These are phyloP conservation scores for Caenorhabditis sp. DNA, from an alignment of 2,888 invertebrate genomes.

Conservation along the genomic window DNA sequence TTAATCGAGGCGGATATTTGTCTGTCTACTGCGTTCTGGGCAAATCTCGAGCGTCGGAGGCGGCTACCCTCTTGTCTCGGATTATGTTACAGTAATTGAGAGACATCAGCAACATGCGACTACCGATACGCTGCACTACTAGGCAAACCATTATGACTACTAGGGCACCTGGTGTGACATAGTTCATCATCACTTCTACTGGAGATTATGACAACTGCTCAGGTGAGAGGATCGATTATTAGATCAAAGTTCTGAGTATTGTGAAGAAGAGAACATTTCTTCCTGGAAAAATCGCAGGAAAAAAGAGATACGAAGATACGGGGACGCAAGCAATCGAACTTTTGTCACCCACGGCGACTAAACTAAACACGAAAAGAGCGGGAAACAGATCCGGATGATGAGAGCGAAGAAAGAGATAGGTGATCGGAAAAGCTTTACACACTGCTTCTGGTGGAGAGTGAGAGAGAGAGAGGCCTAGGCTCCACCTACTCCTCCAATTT, in stretches of 20 bases:
- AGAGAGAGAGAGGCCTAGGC: constrained; percentile 14
- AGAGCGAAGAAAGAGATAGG: constrained; percentile 28
- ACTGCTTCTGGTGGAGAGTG: constrained; percentile 17
- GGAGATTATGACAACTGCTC: constrained; percentile 41
- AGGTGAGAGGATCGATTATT: constrained; percentile 9
- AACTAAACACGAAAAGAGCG: constrained; percentile 51
- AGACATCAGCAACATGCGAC: constrained; percentile 40
- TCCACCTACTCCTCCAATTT: constrained; percentile 23
- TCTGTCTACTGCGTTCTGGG: constrained; percentile 21
- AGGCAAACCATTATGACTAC: constrained; percentile 22
- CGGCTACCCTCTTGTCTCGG: constrained; percentile 35
- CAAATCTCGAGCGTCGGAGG: neutral
- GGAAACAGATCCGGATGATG: constrained; percentile 37
- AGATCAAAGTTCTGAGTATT: constrained; percentile 38
- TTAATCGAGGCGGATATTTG: constrained; percentile 47
- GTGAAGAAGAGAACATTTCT: neutral
- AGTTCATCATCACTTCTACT: constrained; percentile 48
- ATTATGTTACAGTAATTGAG: constrained; percentile 47
- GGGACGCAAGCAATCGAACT: constrained; percentile 27
- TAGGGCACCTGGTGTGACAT: constrained; percentile 26
- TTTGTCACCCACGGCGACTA: constrained; percentile 44
- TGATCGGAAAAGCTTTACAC: constrained; percentile 54
- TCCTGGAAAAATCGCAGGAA: constrained; percentile 18
- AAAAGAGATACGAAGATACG: constrained; percentile 17
- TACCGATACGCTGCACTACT: constrained; percentile 1